These are phyloP conservation scores for Steinernema feltiae DNA, from an alignment of 1,140 invertebrate species.

Conservation along the genomic window DNA sequence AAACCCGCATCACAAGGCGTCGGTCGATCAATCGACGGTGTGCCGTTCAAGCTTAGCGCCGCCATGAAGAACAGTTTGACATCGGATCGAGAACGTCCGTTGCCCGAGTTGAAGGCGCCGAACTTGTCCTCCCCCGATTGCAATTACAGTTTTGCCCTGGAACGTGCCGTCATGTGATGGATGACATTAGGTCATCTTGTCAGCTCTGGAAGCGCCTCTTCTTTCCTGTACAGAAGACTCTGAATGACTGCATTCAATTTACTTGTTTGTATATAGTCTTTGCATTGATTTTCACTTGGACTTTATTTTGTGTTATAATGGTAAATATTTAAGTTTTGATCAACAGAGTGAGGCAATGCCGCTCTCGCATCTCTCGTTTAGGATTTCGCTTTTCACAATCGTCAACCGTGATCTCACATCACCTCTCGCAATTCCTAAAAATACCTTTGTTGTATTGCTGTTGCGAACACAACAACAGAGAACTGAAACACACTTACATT, in stretches of 20 bases:
- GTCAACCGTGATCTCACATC: no score
- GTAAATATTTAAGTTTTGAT: no score
- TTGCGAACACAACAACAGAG: no score
- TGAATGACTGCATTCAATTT: background rate
- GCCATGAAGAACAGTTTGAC: slow-evolving; percentile 8
- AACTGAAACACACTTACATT: no score
- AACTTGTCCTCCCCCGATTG: background rate
- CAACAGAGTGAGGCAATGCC: no score
- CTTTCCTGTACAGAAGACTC: background rate
- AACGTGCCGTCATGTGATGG: slow-evolving; percentile 17
- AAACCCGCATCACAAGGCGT: slow-evolving; percentile 11
- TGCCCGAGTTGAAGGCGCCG: slow-evolving; percentile 24
- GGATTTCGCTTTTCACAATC: no score
- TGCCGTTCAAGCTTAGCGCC: slow-evolving; percentile 28
- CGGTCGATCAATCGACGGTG: slow-evolving; percentile 23
- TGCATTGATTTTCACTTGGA: no score
- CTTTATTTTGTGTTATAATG: no score
- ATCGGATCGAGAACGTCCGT: slow-evolving; percentile 15
- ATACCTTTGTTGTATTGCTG: no score
- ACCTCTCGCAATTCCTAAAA: no score
- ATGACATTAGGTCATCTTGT: no score
- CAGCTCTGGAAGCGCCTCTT: background rate
- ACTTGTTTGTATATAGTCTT: background rate
- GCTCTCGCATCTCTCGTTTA: no score
- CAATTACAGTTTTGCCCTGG: slow-evolving; percentile 27